A percentile compares a stretch with the other conserved stretches of the same genome.
Evolutionary conservation across 2,888 invertebrate genomes (phyloP).

Genomic region (Chymomyza amoena): DNA sequence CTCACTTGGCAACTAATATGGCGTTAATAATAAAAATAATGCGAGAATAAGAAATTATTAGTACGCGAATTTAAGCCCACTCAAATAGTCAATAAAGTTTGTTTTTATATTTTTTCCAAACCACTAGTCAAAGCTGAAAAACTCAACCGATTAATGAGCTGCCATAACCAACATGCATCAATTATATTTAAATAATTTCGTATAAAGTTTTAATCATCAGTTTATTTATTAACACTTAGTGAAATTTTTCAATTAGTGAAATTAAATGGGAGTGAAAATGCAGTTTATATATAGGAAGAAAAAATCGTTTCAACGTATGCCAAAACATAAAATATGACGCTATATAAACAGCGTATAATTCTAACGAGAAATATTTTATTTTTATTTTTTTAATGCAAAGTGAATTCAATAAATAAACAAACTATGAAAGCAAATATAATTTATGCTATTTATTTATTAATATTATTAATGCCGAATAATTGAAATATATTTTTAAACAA

Average conservation of each 20-base stretch:
- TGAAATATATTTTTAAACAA: background rate
- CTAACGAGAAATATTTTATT: background rate
- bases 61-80: too few species aligned
- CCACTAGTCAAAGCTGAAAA: slow-evolving; percentile 6
- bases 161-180: background rate
- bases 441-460: background rate
- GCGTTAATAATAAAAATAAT: too few species aligned
- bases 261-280: background rate
- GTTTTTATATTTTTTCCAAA: background rate
- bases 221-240: background rate
- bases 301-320: background rate
- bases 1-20: too few species aligned
- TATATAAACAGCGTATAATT: background rate
- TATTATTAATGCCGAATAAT: background rate
- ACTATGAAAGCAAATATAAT: background rate
- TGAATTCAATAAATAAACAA: background rate
- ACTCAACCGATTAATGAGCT: background rate
- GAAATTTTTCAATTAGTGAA: background rate
- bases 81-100: background rate
- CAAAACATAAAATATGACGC: background rate
- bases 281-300: background rate
- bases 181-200: background rate
- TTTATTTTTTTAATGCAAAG: background rate
- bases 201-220: background rate
- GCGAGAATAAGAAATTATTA: too few species aligned